These are phyloP conservation scores for Dexiosoma caninum DNA, from an alignment of 2,888 invertebrate genomes.

Conservation along the genomic window DNA sequence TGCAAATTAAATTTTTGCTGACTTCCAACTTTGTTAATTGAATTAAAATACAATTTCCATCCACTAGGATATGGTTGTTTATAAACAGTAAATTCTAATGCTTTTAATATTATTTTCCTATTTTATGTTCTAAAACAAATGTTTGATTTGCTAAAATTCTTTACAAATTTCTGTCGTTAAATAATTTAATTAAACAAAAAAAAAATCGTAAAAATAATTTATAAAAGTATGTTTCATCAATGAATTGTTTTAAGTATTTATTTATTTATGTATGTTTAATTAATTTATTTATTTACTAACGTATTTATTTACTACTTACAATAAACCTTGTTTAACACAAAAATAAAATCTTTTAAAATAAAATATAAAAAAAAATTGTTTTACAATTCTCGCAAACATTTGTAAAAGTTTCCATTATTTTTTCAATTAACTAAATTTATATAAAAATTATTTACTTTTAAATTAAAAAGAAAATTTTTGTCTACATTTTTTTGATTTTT, in stretches of 20 bases:
- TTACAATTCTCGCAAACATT: not conserved
- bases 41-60: too few relatives aligned
- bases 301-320: constrained; percentile 37
- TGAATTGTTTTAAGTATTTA: constrained; percentile 53
- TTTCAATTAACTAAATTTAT: not conserved
- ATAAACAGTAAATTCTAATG: too few relatives aligned
- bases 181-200: not conserved
- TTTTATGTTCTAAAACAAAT: too few relatives aligned
- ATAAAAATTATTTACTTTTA: not conserved
- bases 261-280: constrained; percentile 57
- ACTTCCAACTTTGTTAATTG: not conserved
- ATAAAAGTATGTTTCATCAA: not conserved
- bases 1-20: too few relatives aligned
- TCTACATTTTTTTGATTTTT: constrained; percentile 67
- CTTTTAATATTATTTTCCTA: not conserved
- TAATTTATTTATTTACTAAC: constrained; percentile 63
- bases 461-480: too few relatives aligned
- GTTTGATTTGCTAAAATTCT: too few relatives aligned
- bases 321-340: constrained; percentile 28
- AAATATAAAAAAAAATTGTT: constrained; percentile 32
- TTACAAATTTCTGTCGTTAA: not conserved
- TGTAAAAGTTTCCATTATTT: not conserved
- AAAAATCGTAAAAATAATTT: not conserved
- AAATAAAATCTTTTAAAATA: too few relatives aligned
- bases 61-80: not conserved